Evolutionary conservation across 2,888 invertebrate genomes (phyloP).

Genomic region (Drosophila trichaetosa): DNA sequence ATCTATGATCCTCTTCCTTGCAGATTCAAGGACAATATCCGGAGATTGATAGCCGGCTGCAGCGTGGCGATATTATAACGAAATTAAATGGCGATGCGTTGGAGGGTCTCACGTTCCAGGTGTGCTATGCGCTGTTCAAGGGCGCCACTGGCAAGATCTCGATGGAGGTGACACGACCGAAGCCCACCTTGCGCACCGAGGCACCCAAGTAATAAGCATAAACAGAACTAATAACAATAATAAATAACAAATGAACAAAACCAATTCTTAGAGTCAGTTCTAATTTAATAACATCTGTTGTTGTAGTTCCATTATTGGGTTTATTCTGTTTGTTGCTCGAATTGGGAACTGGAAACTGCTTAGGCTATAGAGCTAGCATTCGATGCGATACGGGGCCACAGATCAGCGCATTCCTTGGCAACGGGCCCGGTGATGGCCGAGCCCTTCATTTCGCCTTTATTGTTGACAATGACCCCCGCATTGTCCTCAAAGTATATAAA

Average conservation of each 20-base stretch:
- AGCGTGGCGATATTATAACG: conserved; percentile 95
- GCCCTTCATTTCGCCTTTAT: conserved; percentile 99
- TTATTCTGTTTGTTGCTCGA: conserved; percentile 48
- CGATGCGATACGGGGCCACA: conserved; percentile 99
- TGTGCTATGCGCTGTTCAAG: conserved; percentile 95
- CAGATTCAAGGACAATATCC: conserved; percentile 96
- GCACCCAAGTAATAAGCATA: conserved; percentile 66
- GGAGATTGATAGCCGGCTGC: conserved; percentile 93
- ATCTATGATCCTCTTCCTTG: conserved; percentile 1
- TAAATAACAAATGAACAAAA: conserved; percentile 33
- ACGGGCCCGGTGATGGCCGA: conserved; percentile 99
- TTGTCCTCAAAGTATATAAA: conserved; percentile 99
- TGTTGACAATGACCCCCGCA: conserved; percentile 99
- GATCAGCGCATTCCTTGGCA: conserved; percentile 99
- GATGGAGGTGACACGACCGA: conserved; percentile 94
- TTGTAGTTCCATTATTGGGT: conserved; percentile 69
- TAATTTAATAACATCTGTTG: conserved; percentile 69
- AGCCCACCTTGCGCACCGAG: conserved; percentile 86
- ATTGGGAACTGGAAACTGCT: conserved; percentile 67
- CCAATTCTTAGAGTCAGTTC: conserved; percentile 54
- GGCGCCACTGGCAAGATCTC: conserved; percentile 92
- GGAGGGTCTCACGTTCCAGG: conserved; percentile 90
- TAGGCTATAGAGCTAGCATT: conserved; percentile 99
- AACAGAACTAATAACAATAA: conserved; percentile 35
- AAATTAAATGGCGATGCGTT: conserved; percentile 95